These are phyloP conservation scores for Kryptopterus vitreolus DNA, from an alignment of 2,797 vertebrate genomes.

Conservation along the genomic window DNA sequence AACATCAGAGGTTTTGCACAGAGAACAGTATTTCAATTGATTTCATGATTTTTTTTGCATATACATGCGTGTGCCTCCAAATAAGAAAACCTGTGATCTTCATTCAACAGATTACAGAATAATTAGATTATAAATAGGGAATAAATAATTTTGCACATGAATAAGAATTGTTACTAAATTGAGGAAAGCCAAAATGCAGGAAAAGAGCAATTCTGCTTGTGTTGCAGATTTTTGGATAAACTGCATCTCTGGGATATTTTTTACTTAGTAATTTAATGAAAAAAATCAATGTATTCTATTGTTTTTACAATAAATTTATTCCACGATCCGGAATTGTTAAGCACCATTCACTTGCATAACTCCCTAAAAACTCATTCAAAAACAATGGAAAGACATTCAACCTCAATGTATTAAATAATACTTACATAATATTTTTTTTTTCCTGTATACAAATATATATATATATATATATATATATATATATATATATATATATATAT, in stretches of 20 bases:
- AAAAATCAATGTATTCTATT: neutral
- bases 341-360: neutral
- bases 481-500: no score
- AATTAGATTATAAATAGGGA: slow-evolving; percentile 27
- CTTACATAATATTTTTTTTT: neutral
- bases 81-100: slow-evolving; percentile 11
- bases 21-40: neutral
- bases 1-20: slow-evolving; percentile 14
- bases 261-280: neutral
- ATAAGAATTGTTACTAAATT: neutral
- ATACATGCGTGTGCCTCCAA: neutral
- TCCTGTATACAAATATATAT: neutral
- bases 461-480: no score
- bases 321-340: neutral
- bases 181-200: neutral
- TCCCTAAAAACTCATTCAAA: neutral
- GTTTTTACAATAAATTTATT: neutral
- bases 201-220: neutral
- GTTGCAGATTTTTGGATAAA: neutral
- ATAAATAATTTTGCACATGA: slow-evolving; percentile 10
- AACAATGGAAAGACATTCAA: neutral
- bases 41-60: neutral
- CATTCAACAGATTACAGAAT: slow-evolving; percentile 1
- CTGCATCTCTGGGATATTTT: neutral
- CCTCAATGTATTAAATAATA: neutral